phyloP scores from a whole-genome alignment of 92 coral and sea anemone genomes.

The Micromussa lordhowensis region DNA sequence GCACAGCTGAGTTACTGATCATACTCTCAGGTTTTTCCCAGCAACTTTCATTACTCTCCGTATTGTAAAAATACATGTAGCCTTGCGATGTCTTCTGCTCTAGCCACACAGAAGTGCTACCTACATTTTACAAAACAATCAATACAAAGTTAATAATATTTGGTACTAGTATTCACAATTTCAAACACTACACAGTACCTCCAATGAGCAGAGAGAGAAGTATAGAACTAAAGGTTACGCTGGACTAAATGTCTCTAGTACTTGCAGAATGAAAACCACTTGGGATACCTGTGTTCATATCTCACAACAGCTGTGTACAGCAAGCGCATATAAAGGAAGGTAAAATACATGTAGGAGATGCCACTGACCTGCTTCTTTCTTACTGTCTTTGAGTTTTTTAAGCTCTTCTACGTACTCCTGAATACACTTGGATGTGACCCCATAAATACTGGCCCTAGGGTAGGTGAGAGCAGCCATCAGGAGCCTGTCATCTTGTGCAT shows the following conservation, averaged over 20 bases:
- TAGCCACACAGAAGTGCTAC: constrained; percentile 77
- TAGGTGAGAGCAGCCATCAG: constrained; percentile 75
- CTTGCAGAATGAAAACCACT: background rate
- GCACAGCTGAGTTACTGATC: constrained; percentile 73
- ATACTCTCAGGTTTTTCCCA: constrained; percentile 91
- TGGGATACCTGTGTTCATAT: background rate
- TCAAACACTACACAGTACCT: background rate
- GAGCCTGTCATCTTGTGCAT: constrained; percentile 64
- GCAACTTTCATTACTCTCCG: constrained; percentile 70
- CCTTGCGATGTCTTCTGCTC: constrained; percentile 93
- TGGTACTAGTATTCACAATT: too few species aligned
- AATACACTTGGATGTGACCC: constrained; percentile 89
- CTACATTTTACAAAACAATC: constrained; percentile 24
- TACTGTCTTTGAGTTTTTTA: constrained; percentile 70
- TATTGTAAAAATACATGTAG: constrained; percentile 80
- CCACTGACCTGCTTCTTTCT: constrained; percentile 78
- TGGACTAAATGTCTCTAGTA: background rate
- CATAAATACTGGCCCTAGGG: constrained; percentile 83
- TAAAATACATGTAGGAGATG: background rate
- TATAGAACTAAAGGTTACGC: background rate
- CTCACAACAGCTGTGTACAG: background rate
- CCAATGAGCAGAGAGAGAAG: background rate
- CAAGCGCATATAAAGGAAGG: background rate
- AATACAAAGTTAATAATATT: background rate
- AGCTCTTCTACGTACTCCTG: constrained; percentile 75